Evolutionary conservation across 2,888 invertebrate species (phyloP).

Genomic region (Endomychus coccineus): DNA sequence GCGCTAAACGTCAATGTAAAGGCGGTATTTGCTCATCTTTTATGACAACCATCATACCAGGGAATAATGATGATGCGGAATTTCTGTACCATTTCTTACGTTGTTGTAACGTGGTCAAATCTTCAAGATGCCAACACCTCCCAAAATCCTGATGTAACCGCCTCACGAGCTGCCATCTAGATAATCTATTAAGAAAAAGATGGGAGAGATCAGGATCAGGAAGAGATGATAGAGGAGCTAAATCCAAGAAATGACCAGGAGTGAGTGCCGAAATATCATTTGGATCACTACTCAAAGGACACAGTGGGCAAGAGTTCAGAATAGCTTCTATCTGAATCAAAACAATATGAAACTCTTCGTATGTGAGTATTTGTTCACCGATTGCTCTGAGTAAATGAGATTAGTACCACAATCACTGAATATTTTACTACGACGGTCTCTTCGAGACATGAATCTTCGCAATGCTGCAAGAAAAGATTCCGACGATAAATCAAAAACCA

Average conservation of each 20-base stretch:
- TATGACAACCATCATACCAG: too few relatives aligned
- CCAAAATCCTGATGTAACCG: slow-evolving; percentile 17
- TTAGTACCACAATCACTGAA: neutral
- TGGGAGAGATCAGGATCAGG: slow-evolving; percentile 6
- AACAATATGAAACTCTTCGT: slow-evolving; percentile 1
- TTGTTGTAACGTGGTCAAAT: slow-evolving; percentile 17
- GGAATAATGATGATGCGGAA: too few relatives aligned
- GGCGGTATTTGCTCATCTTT: too few relatives aligned
- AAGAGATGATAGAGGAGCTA: neutral
- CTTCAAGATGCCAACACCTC: slow-evolving; percentile 17
- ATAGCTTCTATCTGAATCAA: slow-evolving; percentile 1
- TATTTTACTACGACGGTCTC: too few relatives aligned
- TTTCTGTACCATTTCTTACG: slow-evolving; percentile 16
- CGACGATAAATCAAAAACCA: too few relatives aligned
- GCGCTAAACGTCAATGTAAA: too few relatives aligned
- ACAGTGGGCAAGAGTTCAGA: slow-evolving; percentile 3
- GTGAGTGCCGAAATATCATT: slow-evolving; percentile 4
- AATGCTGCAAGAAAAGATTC: too few relatives aligned
- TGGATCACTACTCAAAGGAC: slow-evolving; percentile 3
- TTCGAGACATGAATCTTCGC: too few relatives aligned
- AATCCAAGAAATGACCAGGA: slow-evolving; percentile 4
- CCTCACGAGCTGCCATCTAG: slow-evolving; percentile 13
- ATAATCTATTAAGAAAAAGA: slow-evolving; percentile 7
- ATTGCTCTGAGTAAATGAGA: neutral
- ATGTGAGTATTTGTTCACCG: slow-evolving; percentile 1